Evolutionary conservation across 1,140 invertebrate genomes (phyloP).

Genomic region (Ditylenchus dipsaci): DNA sequence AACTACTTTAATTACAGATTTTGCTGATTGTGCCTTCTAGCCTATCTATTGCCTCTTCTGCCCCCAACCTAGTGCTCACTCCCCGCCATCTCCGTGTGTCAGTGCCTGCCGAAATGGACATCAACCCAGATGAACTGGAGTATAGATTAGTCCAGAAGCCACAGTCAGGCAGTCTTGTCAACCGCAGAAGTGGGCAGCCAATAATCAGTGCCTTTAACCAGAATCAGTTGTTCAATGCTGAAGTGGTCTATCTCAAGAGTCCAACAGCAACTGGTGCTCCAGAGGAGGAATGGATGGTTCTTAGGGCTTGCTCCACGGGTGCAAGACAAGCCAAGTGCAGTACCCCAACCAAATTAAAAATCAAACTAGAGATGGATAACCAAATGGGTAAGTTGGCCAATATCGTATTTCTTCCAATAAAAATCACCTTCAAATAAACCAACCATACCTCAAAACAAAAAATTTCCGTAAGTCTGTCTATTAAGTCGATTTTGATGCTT

Average conservation of each 20-base stretch:
- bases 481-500: neutral
- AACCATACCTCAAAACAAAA: neutral
- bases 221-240: neutral
- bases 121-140: slow-evolving; percentile 5
- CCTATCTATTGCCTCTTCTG: slow-evolving; percentile 4
- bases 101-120: slow-evolving; percentile 4
- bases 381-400: neutral
- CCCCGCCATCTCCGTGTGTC: slow-evolving; percentile 6
- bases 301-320: slow-evolving; percentile 4
- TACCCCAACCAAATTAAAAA: slow-evolving; percentile 1
- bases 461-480: too few species aligned
- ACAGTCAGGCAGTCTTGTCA: slow-evolving; percentile 1
- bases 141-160: slow-evolving; percentile 16
- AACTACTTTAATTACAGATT: too few species aligned
- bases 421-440: too few species aligned
- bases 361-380: slow-evolving; percentile 1
- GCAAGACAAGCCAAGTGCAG: slow-evolving; percentile 10
- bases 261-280: neutral
- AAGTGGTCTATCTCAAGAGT: slow-evolving; percentile 1
- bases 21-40: neutral
- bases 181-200: slow-evolving; percentile 2
- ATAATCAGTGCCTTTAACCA: slow-evolving; percentile 15
- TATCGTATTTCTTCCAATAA: too few species aligned
- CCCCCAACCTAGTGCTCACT: neutral
- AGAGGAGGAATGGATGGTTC: neutral